Conservation (phyloP, 1,140 invertebrate genomes). For the Eufriesea mexicana region DNA sequence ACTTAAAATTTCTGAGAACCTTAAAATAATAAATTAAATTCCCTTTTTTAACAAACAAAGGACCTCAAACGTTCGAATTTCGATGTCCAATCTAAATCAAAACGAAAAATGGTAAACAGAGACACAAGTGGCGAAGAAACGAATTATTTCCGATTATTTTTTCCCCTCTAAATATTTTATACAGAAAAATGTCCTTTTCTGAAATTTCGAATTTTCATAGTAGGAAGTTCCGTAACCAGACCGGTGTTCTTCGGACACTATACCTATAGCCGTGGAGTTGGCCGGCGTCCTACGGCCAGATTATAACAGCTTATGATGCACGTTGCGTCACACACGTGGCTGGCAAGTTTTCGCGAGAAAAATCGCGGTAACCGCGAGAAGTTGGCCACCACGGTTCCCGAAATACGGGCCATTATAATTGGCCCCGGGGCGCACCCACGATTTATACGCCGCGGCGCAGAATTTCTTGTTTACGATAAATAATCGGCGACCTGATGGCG, state of each 20-base stretch:
- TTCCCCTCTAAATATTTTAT: no score
- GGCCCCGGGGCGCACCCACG: conserved; percentile 45
- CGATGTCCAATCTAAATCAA: no score
- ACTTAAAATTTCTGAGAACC: no score
- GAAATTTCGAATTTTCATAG: no score
- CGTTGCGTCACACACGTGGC: conserved; percentile 42
- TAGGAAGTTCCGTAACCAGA: not conserved
- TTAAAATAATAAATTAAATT: no score
- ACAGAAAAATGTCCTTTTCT: no score
- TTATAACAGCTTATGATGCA: conserved; percentile 40
- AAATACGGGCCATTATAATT: conserved; percentile 64
- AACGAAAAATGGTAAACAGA: no score
- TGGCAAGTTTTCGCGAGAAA: conserved; percentile 61
- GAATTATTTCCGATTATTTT: no score
- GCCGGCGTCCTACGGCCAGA: not conserved
- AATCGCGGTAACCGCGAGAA: conserved; percentile 7
- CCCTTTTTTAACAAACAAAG: no score
- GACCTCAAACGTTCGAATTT: no score
- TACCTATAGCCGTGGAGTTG: not conserved
- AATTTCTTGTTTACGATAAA: conserved; percentile 52
- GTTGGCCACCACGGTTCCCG: conserved; percentile 38
- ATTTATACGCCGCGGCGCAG: conserved; percentile 42
- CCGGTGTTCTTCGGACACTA: no score
- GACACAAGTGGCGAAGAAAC: no score
- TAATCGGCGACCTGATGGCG: conserved; percentile 47